A percentile compares a stretch with the other conserved stretches of the same genome.
These are phyloP conservation scores for Limnephilus rhombicus DNA, from an alignment of 2,888 invertebrate species.

Conservation along the genomic window DNA sequence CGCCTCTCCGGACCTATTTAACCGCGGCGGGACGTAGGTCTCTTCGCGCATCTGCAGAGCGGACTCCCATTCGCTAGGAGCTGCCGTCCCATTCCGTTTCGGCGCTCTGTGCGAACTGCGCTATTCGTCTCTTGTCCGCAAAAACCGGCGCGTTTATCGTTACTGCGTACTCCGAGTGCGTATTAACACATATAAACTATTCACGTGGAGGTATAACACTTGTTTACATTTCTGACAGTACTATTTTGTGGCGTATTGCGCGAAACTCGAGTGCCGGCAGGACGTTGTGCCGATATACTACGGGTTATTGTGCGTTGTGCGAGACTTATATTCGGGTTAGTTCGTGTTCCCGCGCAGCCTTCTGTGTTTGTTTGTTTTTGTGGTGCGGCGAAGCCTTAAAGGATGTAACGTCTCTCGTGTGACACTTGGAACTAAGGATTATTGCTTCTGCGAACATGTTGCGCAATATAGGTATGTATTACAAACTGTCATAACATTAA, in stretches of 20 bases:
- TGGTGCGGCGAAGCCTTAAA: slow-evolving; percentile 22
- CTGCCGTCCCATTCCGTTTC: slow-evolving; percentile 52
- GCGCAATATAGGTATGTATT: slow-evolving; percentile 50
- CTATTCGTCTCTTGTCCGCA: slow-evolving; percentile 18
- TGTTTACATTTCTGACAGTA: slow-evolving; percentile 27
- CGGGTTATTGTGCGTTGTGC: background rate
- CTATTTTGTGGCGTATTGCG: background rate
- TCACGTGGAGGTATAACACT: background rate
- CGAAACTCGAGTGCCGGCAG: background rate
- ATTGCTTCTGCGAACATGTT: slow-evolving; percentile 32
- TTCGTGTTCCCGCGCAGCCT: slow-evolving; percentile 33
- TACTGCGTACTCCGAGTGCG: slow-evolving; percentile 43
- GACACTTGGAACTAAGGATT: slow-evolving; percentile 31
- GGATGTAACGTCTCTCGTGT: slow-evolving; percentile 12
- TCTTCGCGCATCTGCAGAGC: slow-evolving; percentile 35
- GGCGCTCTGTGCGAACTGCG: slow-evolving; percentile 54
- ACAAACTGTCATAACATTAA: background rate
- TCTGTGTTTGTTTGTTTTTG: slow-evolving; percentile 44
- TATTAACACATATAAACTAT: background rate
- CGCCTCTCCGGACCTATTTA: slow-evolving; percentile 35
- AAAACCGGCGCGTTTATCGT: slow-evolving; percentile 14
- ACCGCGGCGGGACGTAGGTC: slow-evolving; percentile 34
- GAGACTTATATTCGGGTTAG: background rate
- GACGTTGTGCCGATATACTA: background rate
- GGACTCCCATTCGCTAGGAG: slow-evolving; percentile 28